Evolutionary conservation across 2,888 invertebrate genomes (phyloP), one percentile per base, ranked within the genome.

Genomic region (Drepana falcataria): DNA sequence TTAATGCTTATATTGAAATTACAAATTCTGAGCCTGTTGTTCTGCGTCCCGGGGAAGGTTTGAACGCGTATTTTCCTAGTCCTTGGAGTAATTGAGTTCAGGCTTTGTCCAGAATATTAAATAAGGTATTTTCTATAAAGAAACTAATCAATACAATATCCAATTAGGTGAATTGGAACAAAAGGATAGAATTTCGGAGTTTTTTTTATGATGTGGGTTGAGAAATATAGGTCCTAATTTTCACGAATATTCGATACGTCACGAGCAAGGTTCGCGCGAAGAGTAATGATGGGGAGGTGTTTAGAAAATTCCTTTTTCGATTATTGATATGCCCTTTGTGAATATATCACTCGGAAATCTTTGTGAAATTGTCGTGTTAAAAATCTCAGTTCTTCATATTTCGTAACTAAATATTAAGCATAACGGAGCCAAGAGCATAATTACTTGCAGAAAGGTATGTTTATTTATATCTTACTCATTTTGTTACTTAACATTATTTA

Each of bases 1-100:
- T 58, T 57, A 59, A 52, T 54, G 56, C 52, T 57, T 62, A 60
- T 66, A 71, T 74, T 73, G 60, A 73, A 74, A 81, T 83, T 79
- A 76, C 65, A 66, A 75, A 85, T 83, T 85, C 84, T 66, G 52
- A 58, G 56, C 66, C 66, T 69, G 77, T 74, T 70, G 66, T 66
- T 65, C 61, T 61, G 61, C 59, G 72, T 58, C 51, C 58, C 56
- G 59, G 65, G 63, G 64, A 68, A 60, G 67, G 63, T 66, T 73
- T 70, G 69, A 76, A 68, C 66, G 72, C 66, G 60, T 74, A 73
- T 77, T 79, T 78, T 68, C 64, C 65, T 69, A 65, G 66, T 68
- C 64, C 67, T 69, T 55, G 52, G 59, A 69, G 65, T 69, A 66
- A 65, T 68, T 63, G 56, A 63, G 61, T 61, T 63, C 55, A 57